A percentile compares a stretch with the other conserved stretches of the same genome.
Evolutionary conservation across 2,113 vertebrate species (phyloP).

Genomic region (Gracilinanus agilis): DNA sequence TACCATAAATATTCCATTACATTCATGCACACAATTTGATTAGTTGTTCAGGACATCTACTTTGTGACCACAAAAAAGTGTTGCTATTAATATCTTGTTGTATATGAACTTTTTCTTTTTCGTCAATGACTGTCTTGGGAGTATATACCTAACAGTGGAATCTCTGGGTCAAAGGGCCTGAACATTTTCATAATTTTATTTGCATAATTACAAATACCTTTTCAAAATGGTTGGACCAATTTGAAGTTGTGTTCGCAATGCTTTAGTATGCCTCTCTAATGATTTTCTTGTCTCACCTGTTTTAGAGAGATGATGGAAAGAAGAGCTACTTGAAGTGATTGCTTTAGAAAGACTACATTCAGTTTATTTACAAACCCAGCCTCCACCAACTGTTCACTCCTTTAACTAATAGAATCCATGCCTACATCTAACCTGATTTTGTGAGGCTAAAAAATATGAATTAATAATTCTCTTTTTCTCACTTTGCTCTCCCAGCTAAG

Average conservation of each 20-base stretch:
- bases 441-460: not conserved
- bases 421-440: not conserved
- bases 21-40: not conserved
- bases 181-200: not conserved
- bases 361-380: not conserved
- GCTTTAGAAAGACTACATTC: not conserved
- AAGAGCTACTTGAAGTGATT: not conserved
- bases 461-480: not conserved
- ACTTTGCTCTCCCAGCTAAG: not conserved
- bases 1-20: not conserved
- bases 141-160: not conserved
- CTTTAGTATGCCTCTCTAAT: not conserved
- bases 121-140: not conserved
- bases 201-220: not conserved
- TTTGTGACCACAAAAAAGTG: not conserved
- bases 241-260: not conserved
- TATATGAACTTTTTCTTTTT: not conserved
- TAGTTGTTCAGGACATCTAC: not conserved
- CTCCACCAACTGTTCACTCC: not conserved
- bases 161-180: not conserved
- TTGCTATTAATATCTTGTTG: not conserved
- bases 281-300: not conserved
- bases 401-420: not conserved
- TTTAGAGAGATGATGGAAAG: not conserved
- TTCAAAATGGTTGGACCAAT: not conserved